Evolutionary conservation across 2,888 invertebrate genomes (phyloP).

Genomic region (Lutraria lutraria): DNA sequence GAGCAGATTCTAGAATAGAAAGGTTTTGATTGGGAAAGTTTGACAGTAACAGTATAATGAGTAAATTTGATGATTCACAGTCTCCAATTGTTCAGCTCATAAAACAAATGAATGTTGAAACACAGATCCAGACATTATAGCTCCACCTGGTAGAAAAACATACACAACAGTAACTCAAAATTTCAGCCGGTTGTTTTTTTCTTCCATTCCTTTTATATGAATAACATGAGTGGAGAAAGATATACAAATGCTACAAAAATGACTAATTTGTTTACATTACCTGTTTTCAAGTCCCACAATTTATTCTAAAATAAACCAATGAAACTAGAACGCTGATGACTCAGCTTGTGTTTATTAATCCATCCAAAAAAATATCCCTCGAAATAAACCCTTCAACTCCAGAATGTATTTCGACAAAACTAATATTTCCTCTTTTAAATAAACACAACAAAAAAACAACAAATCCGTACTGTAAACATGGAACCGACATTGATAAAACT

Average conservation of each 20-base stretch:
- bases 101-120: too few relatives aligned
- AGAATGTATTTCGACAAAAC: not conserved
- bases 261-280: not conserved
- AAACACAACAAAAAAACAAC: conserved; percentile 1
- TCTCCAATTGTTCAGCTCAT: too few relatives aligned
- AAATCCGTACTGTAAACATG: not conserved
- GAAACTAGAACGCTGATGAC: not conserved
- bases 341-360: not conserved
- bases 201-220: not conserved
- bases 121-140: not conserved
- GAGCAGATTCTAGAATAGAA: too few relatives aligned
- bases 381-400: not conserved
- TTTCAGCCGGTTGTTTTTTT: not conserved
- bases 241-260: not conserved
- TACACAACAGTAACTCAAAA: too few relatives aligned
- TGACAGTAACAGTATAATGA: too few relatives aligned
- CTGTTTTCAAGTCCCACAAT: not conserved
- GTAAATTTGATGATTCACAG: too few relatives aligned
- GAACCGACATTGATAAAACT: conserved; percentile 1
- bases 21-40: too few relatives aligned
- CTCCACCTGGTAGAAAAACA: not conserved
- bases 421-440: not conserved
- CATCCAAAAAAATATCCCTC: not conserved
- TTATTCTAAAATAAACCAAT: not conserved
- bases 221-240: not conserved